Conservation (phyloP, 2,113 vertebrate species). For the Microcebus tavaratra region DNA sequence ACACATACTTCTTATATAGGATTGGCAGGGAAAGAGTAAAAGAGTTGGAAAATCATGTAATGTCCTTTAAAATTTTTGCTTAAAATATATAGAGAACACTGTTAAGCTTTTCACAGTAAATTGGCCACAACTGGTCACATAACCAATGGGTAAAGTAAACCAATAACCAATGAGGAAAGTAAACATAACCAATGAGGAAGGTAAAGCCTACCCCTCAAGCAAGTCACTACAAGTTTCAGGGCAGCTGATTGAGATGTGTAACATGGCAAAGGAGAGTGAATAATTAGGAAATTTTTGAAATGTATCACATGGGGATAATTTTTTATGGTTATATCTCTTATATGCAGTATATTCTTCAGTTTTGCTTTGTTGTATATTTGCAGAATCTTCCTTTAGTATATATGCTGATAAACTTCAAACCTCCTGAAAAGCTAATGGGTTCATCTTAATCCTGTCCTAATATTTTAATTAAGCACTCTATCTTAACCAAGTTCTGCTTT, state of each 20-base stretch:
- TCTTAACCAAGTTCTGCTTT: neutral
- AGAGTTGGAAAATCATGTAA: neutral
- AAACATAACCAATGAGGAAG: no score
- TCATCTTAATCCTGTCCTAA: neutral
- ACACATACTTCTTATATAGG: neutral
- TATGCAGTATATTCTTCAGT: neutral
- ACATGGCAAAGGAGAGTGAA: neutral
- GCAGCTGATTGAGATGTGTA: neutral
- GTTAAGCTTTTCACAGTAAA: neutral
- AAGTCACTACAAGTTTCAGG: neutral
- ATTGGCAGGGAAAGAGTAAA: no score
- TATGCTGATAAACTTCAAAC: neutral
- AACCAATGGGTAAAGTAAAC: no score
- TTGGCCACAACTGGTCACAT: neutral
- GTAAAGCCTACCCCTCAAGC: neutral
- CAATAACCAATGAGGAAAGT: no score
- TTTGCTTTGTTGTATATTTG: neutral
- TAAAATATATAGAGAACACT: neutral
- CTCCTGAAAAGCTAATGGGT: neutral
- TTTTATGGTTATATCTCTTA: neutral
- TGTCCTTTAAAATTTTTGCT: neutral
- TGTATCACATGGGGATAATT: neutral
- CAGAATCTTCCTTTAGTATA: neutral
- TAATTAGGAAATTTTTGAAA: neutral
- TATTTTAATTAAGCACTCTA: neutral